phyloP scores from a whole-genome alignment of 2,797 vertebrate species.

The Dallia pectoralis region DNA sequence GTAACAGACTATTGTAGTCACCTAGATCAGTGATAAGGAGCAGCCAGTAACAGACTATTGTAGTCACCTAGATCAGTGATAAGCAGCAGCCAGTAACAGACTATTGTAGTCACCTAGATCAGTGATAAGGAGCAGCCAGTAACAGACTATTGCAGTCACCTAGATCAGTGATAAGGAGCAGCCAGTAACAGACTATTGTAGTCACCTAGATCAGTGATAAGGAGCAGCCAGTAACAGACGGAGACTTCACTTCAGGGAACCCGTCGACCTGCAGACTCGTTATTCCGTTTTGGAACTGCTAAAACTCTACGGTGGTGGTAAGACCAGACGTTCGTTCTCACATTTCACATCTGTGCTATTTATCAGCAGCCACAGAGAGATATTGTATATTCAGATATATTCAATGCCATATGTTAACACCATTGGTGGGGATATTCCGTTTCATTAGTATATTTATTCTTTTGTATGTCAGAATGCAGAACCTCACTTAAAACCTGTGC shows the following conservation, averaged over 20 bases:
- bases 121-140: not conserved
- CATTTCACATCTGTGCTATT: constrained; percentile 30
- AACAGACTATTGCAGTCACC: not conserved
- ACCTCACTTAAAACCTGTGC: constrained; percentile 15
- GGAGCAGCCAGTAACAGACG: not conserved
- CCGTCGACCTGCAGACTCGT: constrained; percentile 1
- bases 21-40: not conserved
- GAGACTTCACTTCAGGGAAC: not conserved
- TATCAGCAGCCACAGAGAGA: constrained; percentile 29
- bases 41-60: not conserved
- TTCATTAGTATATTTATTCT: constrained; percentile 20
- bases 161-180: not conserved
- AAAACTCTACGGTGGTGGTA: constrained; percentile 5
- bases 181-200: not conserved
- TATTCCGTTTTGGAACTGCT: not conserved
- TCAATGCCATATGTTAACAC: too few species aligned
- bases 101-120: not conserved
- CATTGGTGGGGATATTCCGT: constrained; percentile 1
- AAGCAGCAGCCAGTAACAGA: not conserved
- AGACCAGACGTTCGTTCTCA: constrained; percentile 25
- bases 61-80: not conserved
- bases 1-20: not conserved
- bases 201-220: not conserved
- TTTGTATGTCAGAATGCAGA: constrained; percentile 17
- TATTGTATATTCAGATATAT: constrained; percentile 7